Evolutionary conservation across 2,888 invertebrate species (phyloP), one percentile per base, ranked within the genome.

Genomic region (Drosophila ochracea): DNA sequence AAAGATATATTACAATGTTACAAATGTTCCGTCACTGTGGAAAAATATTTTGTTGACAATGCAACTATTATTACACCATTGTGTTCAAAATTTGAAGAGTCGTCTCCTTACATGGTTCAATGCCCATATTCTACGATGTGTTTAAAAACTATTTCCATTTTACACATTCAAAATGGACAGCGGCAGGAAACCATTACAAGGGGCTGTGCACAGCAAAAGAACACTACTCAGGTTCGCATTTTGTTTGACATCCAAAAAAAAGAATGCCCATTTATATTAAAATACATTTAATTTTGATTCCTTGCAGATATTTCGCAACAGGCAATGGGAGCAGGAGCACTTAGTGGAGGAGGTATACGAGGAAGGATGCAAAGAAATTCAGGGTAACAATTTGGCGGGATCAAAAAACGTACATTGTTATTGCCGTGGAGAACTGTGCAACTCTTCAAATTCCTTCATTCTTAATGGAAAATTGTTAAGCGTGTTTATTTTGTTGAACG

Each of bases 51-150:
- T 41, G 93, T 94, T 62, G 93, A 94, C 86, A 89, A 91, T 73
- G 73, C 59, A 41, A 94, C 94, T 84, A 95, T 95, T 90, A 94
- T 95, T 76, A 95, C 95, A 78, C 94, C 95, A 61, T 94, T 97
- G 49, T 98, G 97, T 92, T 94, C 96, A 10, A 95, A 96, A 89
- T 97, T 97, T 92, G 96, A 97, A 91, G 94, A 95, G 82, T 95
- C 96, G 3, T 94, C 94, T 9, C 94, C 94, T 81, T 98, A 95
- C 92, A 95, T 96, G 73, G 95, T 96, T 7, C 95, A 96, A 76
- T 98, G 97, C 91, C 96, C 96, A 1, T 96, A 95, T 91, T 97
- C 97, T 1, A 97, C 97, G 2, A 96, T 97, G 94, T 98, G 97
- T 91, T 95, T 96, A 94, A 97, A 97, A 92, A 95, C 95, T 89